Base-by-base conservation (phyloP, 2,888 invertebrate species). In the Omphaloscelis lunosa region DNA sequence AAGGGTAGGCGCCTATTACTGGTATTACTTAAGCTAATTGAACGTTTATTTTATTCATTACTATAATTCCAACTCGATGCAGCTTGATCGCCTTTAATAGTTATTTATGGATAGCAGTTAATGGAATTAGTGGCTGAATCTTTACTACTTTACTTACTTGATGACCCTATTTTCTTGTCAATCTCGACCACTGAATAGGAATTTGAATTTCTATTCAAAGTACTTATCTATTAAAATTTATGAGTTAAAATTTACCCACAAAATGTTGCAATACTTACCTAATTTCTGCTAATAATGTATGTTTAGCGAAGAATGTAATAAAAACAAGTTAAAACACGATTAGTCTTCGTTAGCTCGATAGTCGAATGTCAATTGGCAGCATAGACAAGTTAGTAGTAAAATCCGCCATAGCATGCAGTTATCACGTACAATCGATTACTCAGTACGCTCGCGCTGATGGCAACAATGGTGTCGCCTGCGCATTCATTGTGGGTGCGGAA, bases 401-500 rank as follows among this genome's bases (percentile, higher is more conserved):
- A 83, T 83, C 69, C 39, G 67, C 68, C 78, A 78, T 68, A 62
- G 63, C 74, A 62, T 68, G 66, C 74, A 71, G 69, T 81, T 84
- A 78, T 80, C 86, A 86, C 86, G 84, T 84, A 84, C 78, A 79
- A 80, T 79, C 78, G 73, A 77, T 86, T 85, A 78, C 66, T 78
- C 82, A 70, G 70, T 75, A 72, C 69, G 73, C 63, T 75, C 75
- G 74, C 68, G 80, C 78, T 69, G 72, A 59, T 69, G 69, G 72
- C 76, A 84, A 89, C 89, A 91, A 89, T 89, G 68, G 88, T 84
- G 83, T 84, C 89, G 84, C 86, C 85, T 82, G 89, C 89, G 89
- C 90, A 86, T 84, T 87, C 90, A 86, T 84, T 87, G 88, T 87
- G 85, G 89, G 91, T 89, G 93, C 95, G 95, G 95, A 95, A 92